Evolutionary conservation across 2,888 invertebrate species (phyloP).

Genomic region (Boloria euphrosyne): DNA sequence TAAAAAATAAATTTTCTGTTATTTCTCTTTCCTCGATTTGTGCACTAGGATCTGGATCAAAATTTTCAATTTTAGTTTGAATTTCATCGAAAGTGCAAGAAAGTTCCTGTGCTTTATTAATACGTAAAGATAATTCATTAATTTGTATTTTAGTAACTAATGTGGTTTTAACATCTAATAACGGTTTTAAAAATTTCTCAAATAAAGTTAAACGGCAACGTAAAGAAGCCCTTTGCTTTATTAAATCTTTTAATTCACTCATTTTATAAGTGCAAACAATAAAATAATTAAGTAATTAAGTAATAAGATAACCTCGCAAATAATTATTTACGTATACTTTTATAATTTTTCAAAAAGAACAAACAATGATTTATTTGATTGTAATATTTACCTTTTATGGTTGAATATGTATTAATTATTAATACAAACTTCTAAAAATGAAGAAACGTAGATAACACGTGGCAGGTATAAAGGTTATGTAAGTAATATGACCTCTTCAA

Average conservation of each 20-base stretch:
- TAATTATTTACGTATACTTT: too few species aligned
- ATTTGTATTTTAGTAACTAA: background rate
- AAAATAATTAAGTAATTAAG: too few species aligned
- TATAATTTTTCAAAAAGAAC: too few species aligned
- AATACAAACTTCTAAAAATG: too few species aligned
- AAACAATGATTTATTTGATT: too few species aligned
- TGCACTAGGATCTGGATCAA: conserved; percentile 8
- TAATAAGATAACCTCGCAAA: too few species aligned
- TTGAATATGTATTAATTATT: too few species aligned
- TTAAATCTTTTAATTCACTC: background rate
- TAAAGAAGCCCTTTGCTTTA: background rate
- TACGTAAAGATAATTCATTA: conserved; percentile 19
- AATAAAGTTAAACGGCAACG: background rate
- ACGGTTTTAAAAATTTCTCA: background rate
- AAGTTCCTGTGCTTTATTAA: conserved; percentile 26
- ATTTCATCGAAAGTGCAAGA: conserved; percentile 31
- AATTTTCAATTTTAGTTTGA: conserved; percentile 29
- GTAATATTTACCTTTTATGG: too few species aligned
- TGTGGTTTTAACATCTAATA: background rate
- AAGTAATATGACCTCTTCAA: too few species aligned
- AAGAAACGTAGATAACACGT: too few species aligned
- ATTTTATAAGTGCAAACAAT: too few species aligned
- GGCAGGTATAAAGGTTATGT: too few species aligned
- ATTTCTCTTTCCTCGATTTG: conserved; percentile 25
- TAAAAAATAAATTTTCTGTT: conserved; percentile 27